Evolutionary conservation across 1,140 invertebrate species (phyloP), one percentile per base, ranked within the genome.

Genomic region (Bombus confusus): DNA sequence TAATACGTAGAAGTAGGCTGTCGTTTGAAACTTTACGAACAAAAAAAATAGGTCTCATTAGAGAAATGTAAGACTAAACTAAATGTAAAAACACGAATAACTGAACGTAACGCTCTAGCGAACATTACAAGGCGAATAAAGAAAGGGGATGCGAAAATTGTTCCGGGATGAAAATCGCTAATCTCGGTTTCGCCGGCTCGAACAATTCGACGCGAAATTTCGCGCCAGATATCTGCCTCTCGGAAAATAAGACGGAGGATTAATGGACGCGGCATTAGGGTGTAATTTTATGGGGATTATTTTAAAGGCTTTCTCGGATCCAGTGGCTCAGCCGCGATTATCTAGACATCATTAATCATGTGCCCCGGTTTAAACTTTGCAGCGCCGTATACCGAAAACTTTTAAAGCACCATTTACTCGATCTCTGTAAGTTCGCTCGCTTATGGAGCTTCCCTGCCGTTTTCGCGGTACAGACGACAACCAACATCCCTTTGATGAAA

Each of bases 201-300:
- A 78, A 82, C 86, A 80, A 69, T 83, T 43, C 62, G 68, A 69
- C 41, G 37, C 3, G 69, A 87, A 87, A 81, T 86, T 86, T 83
- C 52, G 73, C 66, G 12, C 25, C 28, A 81, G 72, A 47, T 73
- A 73, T 37, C 83, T 80, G 74, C 86, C 75, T 77, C 85, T 68
- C 18, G 86, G 64, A 57, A 91, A 86, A 90, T 90, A 89, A 91
- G 87, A 88, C 81, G 85, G 75, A 86, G 91, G 88, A 93, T 93
- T 93, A 93, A 93, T 93, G 92, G 87, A 75, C 76, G 86, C 83
- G 85, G 91, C 89, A 93, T 93, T 93, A 92, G 86, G 87, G 79
- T 85, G 92, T 92, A 93, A 93, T 93, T 93, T 92, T 88, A 88
- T 89, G 88, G 91, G 91, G 92, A 93, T 93, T 93, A 93, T 93